phyloP scores from a whole-genome alignment of 2,797 vertebrate genomes.

The Scleropages formosus region DNA sequence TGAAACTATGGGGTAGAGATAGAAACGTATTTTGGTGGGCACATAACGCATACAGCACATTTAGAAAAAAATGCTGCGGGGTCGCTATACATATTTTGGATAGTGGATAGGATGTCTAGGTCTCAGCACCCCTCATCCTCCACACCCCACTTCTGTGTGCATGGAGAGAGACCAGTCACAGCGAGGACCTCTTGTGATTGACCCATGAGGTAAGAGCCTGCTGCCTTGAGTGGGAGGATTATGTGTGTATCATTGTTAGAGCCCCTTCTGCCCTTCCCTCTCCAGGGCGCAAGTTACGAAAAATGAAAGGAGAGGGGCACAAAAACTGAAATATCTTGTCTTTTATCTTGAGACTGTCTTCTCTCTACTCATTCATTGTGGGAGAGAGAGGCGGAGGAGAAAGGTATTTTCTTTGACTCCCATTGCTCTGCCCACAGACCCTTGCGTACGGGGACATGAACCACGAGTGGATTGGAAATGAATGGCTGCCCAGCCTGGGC shows the following conservation, averaged over 20 bases:
- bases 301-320: too few relatives aligned
- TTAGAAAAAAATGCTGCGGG: too few relatives aligned
- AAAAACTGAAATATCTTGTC: too few relatives aligned
- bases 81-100: background rate
- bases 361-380: background rate
- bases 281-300: background rate
- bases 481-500: conserved; percentile 82
- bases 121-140: too few relatives aligned
- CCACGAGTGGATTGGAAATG: conserved; percentile 83
- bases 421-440: conserved; percentile 57
- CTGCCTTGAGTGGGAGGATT: too few relatives aligned
- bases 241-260: too few relatives aligned
- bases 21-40: background rate
- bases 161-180: too few relatives aligned
- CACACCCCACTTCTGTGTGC: too few relatives aligned
- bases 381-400: background rate
- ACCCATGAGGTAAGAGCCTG: too few relatives aligned
- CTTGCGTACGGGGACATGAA: conserved; percentile 86
- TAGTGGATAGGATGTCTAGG: too few relatives aligned
- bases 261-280: background rate
- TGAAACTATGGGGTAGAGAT: background rate
- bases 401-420: background rate
- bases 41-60: too few relatives aligned
- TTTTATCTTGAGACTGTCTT: background rate
- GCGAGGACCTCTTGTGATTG: too few relatives aligned